Conservation (phyloP, 1,140 invertebrate genomes). For the Magallana ariakensis region DNA sequence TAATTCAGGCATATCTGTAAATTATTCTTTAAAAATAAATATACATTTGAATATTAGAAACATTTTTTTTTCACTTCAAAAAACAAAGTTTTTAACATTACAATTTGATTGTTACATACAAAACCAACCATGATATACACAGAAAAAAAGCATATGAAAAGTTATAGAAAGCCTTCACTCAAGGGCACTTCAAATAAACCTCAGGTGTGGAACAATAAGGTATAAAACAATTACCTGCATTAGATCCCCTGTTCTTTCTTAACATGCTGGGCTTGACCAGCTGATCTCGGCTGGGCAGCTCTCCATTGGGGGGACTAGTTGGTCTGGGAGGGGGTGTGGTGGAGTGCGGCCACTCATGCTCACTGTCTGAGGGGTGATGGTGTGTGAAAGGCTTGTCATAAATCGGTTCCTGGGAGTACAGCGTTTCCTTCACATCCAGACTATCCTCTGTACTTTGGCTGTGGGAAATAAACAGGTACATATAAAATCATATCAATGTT, state of each 20-base stretch:
- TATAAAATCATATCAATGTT: too few relatives aligned
- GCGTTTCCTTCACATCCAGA: not conserved
- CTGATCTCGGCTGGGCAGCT: slow-evolving; percentile 81
- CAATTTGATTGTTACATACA: too few relatives aligned
- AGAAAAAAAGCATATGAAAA: not conserved
- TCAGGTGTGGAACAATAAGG: not conserved
- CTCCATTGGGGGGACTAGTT: slow-evolving; percentile 44
- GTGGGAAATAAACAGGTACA: not conserved
- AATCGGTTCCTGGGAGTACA: slow-evolving; percentile 83
- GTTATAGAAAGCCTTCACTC: not conserved
- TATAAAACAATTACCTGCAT: slow-evolving; percentile 76
- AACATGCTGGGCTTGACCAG: slow-evolving; percentile 82
- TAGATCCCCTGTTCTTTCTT: slow-evolving; percentile 79
- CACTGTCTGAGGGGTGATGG: slow-evolving; percentile 73
- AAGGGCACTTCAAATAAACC: not conserved
- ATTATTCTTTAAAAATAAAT: too few relatives aligned
- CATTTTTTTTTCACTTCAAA: too few relatives aligned
- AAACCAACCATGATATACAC: not conserved
- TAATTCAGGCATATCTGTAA: not conserved
- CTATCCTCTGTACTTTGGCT: slow-evolving; percentile 82
- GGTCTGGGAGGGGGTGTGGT: slow-evolving; percentile 68
- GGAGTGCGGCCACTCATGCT: slow-evolving; percentile 70
- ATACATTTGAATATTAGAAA: too few relatives aligned
- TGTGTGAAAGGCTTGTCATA: slow-evolving; percentile 85
- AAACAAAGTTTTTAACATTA: too few relatives aligned